Conservation (phyloP, 2,113 vertebrate species). For the Ardeotis arabs region DNA sequence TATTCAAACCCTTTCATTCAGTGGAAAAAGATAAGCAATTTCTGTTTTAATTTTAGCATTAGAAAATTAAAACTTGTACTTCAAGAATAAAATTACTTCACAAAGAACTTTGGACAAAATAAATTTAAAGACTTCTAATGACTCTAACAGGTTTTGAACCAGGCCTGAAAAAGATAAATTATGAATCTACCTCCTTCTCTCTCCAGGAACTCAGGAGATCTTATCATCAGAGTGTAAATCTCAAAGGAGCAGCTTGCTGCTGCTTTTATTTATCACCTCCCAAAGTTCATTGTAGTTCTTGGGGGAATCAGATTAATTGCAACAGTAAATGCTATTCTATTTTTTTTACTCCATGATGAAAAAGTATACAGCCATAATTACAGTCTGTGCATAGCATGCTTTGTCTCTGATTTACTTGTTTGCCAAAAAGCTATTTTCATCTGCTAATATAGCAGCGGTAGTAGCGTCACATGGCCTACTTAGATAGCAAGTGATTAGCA, state of each 20-base stretch:
- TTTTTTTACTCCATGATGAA: conserved; percentile 19
- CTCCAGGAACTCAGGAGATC: conserved; percentile 17
- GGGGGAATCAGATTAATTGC: conserved; percentile 60
- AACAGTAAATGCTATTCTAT: conserved; percentile 52
- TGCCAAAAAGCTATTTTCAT: conserved; percentile 34
- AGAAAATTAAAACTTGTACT: conserved; percentile 44
- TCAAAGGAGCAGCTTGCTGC: conserved; percentile 61
- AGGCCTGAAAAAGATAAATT: conserved; percentile 24
- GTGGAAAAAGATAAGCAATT: background rate
- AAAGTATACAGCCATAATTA: conserved; percentile 22
- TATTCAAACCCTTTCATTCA: background rate
- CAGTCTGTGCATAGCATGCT: conserved; percentile 35
- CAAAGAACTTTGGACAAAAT: conserved; percentile 28
- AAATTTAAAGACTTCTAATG: conserved; percentile 33
- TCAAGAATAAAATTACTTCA: conserved; percentile 10
- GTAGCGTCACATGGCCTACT: background rate
- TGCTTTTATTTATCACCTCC: conserved; percentile 55
- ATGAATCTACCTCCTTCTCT: conserved; percentile 13
- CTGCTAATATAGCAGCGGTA: conserved; percentile 2
- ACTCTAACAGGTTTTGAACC: conserved; percentile 7
- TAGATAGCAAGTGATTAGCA: background rate
- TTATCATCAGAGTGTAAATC: conserved; percentile 47
- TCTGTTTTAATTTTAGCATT: conserved; percentile 19
- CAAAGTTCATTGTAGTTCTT: conserved; percentile 60
- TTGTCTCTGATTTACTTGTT: conserved; percentile 41